These are phyloP conservation scores for Danio rerio DNA, from an alignment of 2,113 vertebrate species.

Conservation along the genomic window DNA sequence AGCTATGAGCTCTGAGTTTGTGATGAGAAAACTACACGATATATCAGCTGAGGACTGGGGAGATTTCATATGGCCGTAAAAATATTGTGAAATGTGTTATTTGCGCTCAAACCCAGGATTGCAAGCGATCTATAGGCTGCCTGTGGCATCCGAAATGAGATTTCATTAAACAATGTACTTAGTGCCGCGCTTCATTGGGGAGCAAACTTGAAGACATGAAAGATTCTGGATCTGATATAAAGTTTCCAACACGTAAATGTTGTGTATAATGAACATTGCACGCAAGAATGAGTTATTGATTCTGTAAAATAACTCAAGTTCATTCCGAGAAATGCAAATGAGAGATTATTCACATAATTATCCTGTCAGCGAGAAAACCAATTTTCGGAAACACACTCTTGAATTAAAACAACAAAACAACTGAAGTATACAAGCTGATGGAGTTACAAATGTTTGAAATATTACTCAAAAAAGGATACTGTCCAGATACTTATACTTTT, in stretches of 20 bases:
- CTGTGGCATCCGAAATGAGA: neutral
- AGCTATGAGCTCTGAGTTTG: slow-evolving; percentile 36
- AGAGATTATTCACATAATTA: neutral
- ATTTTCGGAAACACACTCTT: neutral
- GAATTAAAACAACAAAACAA: neutral
- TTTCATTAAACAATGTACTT: neutral
- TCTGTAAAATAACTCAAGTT: neutral
- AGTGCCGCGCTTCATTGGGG: neutral
- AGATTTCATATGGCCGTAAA: slow-evolving; percentile 22
- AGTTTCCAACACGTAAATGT: neutral
- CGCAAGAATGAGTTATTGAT: neutral
- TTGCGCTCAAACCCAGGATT: slow-evolving; percentile 5
- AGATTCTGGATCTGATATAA: neutral
- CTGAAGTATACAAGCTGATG: too few species aligned
- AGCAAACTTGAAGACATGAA: neutral
- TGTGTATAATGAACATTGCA: neutral
- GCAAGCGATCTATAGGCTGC: neutral
- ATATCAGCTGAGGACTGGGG: slow-evolving; percentile 18
- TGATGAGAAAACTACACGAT: slow-evolving; percentile 44
- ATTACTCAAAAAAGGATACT: neutral
- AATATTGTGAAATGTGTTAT: slow-evolving; percentile 41
- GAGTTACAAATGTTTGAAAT: neutral
- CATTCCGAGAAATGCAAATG: neutral
- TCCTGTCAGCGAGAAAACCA: neutral
- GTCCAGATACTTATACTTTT: neutral